A percentile compares a stretch with the other conserved stretches of the same genome.
phyloP scores from a whole-genome alignment of 2,888 invertebrate species.

The Sesia bembeciformis region DNA sequence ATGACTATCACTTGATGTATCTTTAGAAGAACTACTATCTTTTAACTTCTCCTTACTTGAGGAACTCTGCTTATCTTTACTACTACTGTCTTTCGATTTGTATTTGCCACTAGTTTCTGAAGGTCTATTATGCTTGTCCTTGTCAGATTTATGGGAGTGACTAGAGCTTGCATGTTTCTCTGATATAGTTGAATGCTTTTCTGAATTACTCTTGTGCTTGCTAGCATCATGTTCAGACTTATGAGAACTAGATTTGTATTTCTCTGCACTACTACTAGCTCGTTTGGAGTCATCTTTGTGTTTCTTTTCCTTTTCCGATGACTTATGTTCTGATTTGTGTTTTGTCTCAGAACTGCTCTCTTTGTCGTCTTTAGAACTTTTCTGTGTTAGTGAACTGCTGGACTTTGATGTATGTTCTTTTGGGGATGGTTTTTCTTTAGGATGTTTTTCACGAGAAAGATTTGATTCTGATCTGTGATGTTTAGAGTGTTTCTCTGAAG shows the following conservation, averaged over 20 bases:
- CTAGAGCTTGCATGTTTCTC: conserved; percentile 17
- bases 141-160: conserved; percentile 21
- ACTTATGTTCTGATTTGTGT: conserved; percentile 30
- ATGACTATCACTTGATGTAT: conserved; percentile 41
- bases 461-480: conserved; percentile 28
- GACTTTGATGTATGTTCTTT: conserved; percentile 1
- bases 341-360: conserved; percentile 28
- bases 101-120: conserved; percentile 35
- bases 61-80: conserved; percentile 51
- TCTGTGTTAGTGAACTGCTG: conserved; percentile 4
- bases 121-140: conserved; percentile 31
- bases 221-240: conserved; percentile 2
- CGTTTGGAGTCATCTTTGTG: conserved; percentile 20
- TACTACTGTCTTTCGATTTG: conserved; percentile 34
- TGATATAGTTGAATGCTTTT: conserved; percentile 13
- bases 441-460: conserved; percentile 26
- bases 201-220: conserved; percentile 8
- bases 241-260: conserved; percentile 5
- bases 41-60: conserved; percentile 51
- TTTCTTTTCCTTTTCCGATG: conserved; percentile 30
- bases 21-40: conserved; percentile 49
- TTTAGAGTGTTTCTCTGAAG: conserved; percentile 26
- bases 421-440: conserved; percentile 7
- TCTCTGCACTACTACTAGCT: conserved; percentile 16
- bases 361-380: conserved; percentile 32